Percentiles rank a stretch among this genome's conserved stretches.
Evolutionary conservation across 2,113 vertebrate genomes (phyloP).

Genomic region (Okapia johnstoni): DNA sequence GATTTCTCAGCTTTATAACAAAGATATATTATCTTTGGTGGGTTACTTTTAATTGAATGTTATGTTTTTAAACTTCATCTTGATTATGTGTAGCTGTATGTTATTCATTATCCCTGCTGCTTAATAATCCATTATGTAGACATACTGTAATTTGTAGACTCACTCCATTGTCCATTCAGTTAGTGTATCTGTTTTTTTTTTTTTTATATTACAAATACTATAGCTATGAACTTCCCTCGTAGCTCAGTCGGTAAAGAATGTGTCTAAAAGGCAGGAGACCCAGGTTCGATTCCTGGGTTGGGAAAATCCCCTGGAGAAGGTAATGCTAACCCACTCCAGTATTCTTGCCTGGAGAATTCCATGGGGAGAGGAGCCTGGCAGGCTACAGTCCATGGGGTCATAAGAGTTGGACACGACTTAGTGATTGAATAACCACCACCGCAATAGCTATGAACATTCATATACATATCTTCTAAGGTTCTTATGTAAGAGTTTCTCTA

Average conservation of each 20-base stretch:
- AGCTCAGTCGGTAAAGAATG: background rate
- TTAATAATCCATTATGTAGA: background rate
- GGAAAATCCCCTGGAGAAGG: background rate
- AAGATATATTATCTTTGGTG: background rate
- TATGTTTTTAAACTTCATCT: background rate
- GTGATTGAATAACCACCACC: background rate
- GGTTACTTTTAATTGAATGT: background rate
- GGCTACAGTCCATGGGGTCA: background rate
- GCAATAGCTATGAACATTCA: background rate
- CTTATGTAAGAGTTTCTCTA: background rate
- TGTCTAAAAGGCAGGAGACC: background rate
- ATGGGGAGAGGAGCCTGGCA: background rate
- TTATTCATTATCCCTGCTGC: background rate
- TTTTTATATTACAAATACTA: background rate
- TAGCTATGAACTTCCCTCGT: background rate
- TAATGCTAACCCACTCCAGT: background rate
- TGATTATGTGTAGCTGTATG: background rate
- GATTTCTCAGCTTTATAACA: constrained; percentile 21
- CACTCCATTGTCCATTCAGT: background rate
- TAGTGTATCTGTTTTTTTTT: background rate
- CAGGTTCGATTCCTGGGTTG: background rate
- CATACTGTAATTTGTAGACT: background rate
- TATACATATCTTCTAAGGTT: background rate
- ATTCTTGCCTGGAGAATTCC: background rate
- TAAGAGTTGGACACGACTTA: background rate